Evolutionary conservation across 2,797 vertebrate species (phyloP).

Genomic region (Acrossocheilus fasciatus): DNA sequence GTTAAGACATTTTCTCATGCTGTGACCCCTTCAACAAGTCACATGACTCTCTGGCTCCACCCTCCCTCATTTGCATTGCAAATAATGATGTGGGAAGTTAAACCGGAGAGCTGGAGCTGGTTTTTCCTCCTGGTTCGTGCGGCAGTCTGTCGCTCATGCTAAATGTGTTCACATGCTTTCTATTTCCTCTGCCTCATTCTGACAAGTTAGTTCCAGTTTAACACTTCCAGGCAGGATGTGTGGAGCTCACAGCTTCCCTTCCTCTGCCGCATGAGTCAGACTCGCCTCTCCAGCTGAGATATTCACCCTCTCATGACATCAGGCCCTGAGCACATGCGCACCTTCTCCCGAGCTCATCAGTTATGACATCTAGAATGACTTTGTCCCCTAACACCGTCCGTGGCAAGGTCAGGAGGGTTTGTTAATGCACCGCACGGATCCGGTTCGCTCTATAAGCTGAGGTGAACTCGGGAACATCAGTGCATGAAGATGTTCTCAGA

Average conservation of each 20-base stretch:
- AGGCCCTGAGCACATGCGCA: slow-evolving; percentile 2
- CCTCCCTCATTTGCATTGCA: slow-evolving; percentile 71
- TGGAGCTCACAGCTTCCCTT: slow-evolving; percentile 59
- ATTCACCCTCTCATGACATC: slow-evolving; percentile 34
- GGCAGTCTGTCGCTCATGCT: slow-evolving; percentile 62
- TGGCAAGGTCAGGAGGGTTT: slow-evolving; percentile 27
- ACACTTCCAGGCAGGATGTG: slow-evolving; percentile 62
- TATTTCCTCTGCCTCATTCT: slow-evolving; percentile 57
- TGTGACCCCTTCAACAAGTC: too few species aligned
- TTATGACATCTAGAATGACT: slow-evolving; percentile 23
- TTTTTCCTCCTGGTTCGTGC: background rate
- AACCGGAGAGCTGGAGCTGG: slow-evolving; percentile 10
- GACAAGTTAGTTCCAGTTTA: slow-evolving; percentile 72
- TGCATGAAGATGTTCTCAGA: background rate
- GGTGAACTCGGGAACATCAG: background rate
- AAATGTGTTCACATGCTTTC: slow-evolving; percentile 53
- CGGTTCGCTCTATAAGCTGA: background rate
- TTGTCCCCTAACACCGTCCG: background rate
- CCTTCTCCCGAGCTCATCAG: slow-evolving; percentile 2
- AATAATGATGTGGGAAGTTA: slow-evolving; percentile 54
- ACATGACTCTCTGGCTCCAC: background rate
- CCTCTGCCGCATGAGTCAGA: slow-evolving; percentile 32
- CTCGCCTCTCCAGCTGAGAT: slow-evolving; percentile 16
- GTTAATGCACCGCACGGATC: slow-evolving; percentile 10
- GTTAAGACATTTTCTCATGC: too few species aligned